These are phyloP conservation scores for Synodontis membranacea DNA, from an alignment of 2,113 vertebrate genomes.

Conservation along the genomic window DNA sequence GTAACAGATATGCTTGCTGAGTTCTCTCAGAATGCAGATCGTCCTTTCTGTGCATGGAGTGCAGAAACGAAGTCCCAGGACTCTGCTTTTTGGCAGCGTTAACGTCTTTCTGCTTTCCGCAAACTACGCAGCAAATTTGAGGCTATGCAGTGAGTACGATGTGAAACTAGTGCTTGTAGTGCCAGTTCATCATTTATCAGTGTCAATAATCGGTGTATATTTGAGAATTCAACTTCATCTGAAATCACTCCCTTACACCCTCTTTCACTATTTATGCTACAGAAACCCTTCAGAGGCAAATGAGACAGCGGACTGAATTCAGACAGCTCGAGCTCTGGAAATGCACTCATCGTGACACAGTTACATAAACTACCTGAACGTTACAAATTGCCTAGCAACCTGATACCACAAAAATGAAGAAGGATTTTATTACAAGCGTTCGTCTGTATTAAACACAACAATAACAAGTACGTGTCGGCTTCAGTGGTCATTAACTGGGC, in stretches of 20 bases:
- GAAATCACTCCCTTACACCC: not conserved
- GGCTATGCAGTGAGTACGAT: not conserved
- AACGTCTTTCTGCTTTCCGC: not conserved
- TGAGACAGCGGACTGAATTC: not conserved
- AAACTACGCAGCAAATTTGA: not conserved
- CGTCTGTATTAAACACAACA: not conserved
- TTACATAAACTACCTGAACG: slow-evolving; percentile 8
- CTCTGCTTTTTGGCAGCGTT: not conserved
- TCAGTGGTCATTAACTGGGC: not conserved
- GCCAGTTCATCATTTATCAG: not conserved
- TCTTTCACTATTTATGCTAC: not conserved
- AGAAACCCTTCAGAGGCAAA: not conserved
- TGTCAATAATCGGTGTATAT: no score
- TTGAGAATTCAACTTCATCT: not conserved
- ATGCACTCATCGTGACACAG: slow-evolving; percentile 7
- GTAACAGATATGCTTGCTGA: not conserved
- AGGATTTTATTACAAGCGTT: not conserved
- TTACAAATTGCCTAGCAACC: slow-evolving; percentile 10
- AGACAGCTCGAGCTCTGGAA: not conserved
- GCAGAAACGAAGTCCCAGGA: not conserved
- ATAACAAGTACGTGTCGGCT: not conserved
- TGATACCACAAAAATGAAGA: not conserved
- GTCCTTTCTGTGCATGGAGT: not conserved
- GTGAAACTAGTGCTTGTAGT: not conserved
- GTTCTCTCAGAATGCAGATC: not conserved